Evolutionary conservation across 2,888 invertebrate genomes (phyloP), one percentile per base, ranked within the genome.

Genomic region (Hydroisotoma schaefferi): DNA sequence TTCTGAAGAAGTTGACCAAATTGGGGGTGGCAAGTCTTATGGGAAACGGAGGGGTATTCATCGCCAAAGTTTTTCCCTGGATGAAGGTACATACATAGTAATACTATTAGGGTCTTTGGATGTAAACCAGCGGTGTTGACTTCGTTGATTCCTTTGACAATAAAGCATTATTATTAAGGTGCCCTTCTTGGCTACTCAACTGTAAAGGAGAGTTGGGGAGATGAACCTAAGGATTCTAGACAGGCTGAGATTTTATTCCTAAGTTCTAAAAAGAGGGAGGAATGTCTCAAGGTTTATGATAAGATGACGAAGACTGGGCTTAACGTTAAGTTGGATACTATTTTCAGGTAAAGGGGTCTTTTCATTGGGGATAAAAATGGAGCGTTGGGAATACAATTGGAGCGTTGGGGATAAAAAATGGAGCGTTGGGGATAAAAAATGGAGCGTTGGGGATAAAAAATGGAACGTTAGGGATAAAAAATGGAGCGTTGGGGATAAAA

Each of bases 301-400:
- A 70, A 69, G 56, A 67, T 71, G 68, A 65, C 55, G 51, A 69
- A 69, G 40, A 68, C 65, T 29, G 71, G 71, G 1, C 67, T 70
- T 57, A 43, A 55, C 26, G 65, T 71, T 25, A 70, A 69, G 48
- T 54, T 71, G 51, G 68, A 71, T 43, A 71, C 71, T 2, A 65
- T 71, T 57, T 69, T 71, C 54, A 60, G 70, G 71, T 71, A 67
- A 43, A 25, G n/a, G n/a, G n/a, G n/a, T n/a, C n/a, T n/a, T n/a
- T n/a, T n/a, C n/a, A n/a, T n/a, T n/a, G n/a, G n/a, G n/a, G n/a
- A n/a, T n/a, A n/a, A n/a, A n/a, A n/a, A n/a, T n/a, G n/a, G n/a
- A n/a, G n/a, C n/a, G n/a, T n/a, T n/a, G n/a, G n/a, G n/a, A n/a
- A n/a, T n/a, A n/a, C n/a, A n/a, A n/a, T n/a, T n/a, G n/a, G n/a